A percentile compares a stretch with the other conserved stretches of the same genome.
phyloP scores from a whole-genome alignment of 2,888 invertebrate genomes.

The Xestia ashworthii region DNA sequence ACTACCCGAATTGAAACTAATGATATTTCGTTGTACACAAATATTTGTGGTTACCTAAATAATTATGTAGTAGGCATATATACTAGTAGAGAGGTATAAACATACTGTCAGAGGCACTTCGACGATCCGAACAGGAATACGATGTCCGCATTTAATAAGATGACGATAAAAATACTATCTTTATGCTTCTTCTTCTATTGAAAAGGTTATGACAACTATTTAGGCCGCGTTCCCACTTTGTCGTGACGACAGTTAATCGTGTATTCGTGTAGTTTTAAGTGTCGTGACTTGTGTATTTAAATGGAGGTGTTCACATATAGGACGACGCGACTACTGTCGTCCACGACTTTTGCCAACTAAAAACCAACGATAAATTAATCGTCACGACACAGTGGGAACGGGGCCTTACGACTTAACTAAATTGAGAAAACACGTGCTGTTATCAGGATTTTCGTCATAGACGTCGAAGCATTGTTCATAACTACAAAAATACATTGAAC shows the following conservation, averaged over 20 bases:
- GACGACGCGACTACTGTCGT: too few species aligned
- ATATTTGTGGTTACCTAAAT: conserved; percentile 25
- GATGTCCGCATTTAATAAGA: conserved; percentile 4
- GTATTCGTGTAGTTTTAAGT: too few species aligned
- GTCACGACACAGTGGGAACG: too few species aligned
- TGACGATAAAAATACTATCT: not conserved
- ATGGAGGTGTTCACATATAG: too few species aligned
- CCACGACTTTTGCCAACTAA: too few species aligned
- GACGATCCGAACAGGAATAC: not conserved
- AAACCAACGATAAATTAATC: too few species aligned
- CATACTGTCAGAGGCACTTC: conserved; percentile 25
- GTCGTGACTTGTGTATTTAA: too few species aligned
- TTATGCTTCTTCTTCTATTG: not conserved
- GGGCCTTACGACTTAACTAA: not conserved
- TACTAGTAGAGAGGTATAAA: conserved; percentile 53
- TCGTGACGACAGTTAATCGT: too few species aligned
- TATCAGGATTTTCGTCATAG: not conserved
- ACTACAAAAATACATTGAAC: conserved; percentile 37
- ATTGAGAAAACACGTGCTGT: not conserved
- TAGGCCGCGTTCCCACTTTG: too few species aligned
- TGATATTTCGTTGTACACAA: conserved; percentile 57
- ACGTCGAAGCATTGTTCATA: conserved; percentile 38
- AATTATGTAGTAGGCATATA: conserved; percentile 29
- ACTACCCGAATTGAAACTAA: conserved; percentile 52
- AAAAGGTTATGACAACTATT: not conserved